Evolutionary conservation across 2,797 vertebrate species (phyloP).

Genomic region (Hydrocynus forskahlii): DNA sequence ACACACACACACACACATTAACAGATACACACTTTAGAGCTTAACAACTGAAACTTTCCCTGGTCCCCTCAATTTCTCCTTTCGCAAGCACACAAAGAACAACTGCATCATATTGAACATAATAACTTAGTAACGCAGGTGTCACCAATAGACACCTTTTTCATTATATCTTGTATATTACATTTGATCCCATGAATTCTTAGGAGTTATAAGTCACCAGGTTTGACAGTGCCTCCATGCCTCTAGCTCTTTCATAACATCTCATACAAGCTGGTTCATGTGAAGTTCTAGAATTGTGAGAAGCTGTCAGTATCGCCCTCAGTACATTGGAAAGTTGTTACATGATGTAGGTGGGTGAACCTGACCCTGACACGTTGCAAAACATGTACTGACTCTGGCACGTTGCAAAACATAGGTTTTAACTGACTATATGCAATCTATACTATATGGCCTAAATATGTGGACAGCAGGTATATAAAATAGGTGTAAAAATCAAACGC

Average conservation of each 20-base stretch:
- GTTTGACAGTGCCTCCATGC: background rate
- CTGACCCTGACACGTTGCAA: background rate
- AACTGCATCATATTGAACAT: background rate
- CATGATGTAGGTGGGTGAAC: background rate
- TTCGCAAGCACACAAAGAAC: slow-evolving; percentile 3
- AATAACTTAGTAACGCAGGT: background rate
- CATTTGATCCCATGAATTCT: background rate
- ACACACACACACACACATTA: slow-evolving; percentile 44
- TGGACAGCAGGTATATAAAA: no score
- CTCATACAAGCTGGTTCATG: background rate
- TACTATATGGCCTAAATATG: no score
- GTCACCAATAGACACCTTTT: background rate
- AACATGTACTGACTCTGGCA: no score
- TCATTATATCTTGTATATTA: background rate
- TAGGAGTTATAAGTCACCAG: background rate
- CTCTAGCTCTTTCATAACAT: background rate
- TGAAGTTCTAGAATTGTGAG: background rate
- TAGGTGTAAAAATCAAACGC: no score
- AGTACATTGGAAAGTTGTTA: background rate
- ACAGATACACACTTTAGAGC: slow-evolving; percentile 33
- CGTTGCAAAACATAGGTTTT: no score
- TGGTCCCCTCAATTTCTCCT: background rate
- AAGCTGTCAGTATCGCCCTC: background rate
- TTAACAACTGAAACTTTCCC: slow-evolving; percentile 14
- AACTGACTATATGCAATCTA: no score